Evolutionary conservation across 2,113 vertebrate genomes (phyloP).

Genomic region (Anarrhichthys ocellatus): DNA sequence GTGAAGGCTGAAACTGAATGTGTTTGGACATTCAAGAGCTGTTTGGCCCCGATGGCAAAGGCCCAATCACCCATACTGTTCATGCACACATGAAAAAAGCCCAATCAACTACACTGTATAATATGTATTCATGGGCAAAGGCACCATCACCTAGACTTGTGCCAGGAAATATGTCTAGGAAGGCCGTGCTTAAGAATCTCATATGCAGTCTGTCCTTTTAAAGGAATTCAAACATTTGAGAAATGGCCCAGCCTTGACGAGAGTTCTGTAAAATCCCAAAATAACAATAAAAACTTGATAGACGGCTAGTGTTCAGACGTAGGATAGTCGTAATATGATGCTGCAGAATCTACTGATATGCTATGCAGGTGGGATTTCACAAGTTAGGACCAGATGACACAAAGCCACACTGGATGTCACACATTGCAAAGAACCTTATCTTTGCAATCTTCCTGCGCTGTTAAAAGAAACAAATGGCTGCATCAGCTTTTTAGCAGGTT

Average conservation of each 20-base stretch:
- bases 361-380: constrained; percentile 52
- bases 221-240: constrained; percentile 42
- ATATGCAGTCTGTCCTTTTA: constrained; percentile 15
- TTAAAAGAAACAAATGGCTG: constrained; percentile 13
- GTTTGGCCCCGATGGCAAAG: constrained; percentile 7
- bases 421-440: not conserved
- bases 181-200: constrained; percentile 3
- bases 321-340: not conserved
- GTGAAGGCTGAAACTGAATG: not conserved
- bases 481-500: constrained; percentile 26
- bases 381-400: constrained; percentile 27
- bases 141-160: not conserved
- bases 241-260: not conserved
- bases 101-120: constrained; percentile 1
- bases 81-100: too few species aligned
- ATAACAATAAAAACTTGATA: constrained; percentile 26
- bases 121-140: constrained; percentile 5
- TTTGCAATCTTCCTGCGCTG: constrained; percentile 4
- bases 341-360: constrained; percentile 7
- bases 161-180: constrained; percentile 20
- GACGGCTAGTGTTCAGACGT: constrained; percentile 10
- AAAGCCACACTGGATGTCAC: constrained; percentile 20
- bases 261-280: constrained; percentile 29
- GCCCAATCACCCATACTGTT: not conserved
- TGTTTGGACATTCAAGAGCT: not conserved